Evolutionary conservation across 2,113 vertebrate species (phyloP).

Genomic region (Gnathonemus echidnorhynchus): DNA sequence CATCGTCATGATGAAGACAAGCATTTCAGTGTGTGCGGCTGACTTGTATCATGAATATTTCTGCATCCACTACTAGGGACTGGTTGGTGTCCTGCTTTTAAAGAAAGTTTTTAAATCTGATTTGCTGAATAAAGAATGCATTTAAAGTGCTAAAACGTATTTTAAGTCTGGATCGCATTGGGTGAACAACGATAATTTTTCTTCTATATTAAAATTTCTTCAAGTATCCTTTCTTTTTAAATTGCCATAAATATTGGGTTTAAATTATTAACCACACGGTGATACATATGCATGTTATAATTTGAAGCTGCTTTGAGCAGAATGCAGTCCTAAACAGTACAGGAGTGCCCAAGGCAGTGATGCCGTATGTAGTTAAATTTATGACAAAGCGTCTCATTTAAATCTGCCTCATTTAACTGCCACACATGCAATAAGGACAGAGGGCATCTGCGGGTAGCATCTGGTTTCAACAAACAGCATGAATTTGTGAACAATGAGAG

Average conservation of each 20-base stretch:
- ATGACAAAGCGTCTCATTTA: conserved; percentile 4
- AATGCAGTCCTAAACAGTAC: not conserved
- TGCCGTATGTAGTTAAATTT: not conserved
- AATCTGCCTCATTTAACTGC: not conserved
- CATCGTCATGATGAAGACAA: not conserved
- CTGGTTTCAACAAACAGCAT: not conserved
- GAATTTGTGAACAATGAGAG: not conserved
- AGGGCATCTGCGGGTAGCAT: not conserved
- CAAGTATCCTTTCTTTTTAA: not conserved
- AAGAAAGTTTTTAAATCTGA: not conserved
- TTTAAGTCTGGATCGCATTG: not conserved
- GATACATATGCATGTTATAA: not conserved
- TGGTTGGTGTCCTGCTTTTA: not conserved
- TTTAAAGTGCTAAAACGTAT: not conserved
- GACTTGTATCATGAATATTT: not conserved
- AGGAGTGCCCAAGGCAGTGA: not conserved
- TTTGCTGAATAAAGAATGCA: not conserved
- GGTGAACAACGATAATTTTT: not conserved
- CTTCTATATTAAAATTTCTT: not conserved
- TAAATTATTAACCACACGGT: not conserved
- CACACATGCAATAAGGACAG: not conserved
- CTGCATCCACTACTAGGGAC: not conserved
- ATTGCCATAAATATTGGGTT: not conserved
- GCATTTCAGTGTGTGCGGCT: not conserved
- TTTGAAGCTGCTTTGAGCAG: not conserved